Conservation (phyloP, 2,113 vertebrate species). For the Phrynosoma platyrhinos region DNA sequence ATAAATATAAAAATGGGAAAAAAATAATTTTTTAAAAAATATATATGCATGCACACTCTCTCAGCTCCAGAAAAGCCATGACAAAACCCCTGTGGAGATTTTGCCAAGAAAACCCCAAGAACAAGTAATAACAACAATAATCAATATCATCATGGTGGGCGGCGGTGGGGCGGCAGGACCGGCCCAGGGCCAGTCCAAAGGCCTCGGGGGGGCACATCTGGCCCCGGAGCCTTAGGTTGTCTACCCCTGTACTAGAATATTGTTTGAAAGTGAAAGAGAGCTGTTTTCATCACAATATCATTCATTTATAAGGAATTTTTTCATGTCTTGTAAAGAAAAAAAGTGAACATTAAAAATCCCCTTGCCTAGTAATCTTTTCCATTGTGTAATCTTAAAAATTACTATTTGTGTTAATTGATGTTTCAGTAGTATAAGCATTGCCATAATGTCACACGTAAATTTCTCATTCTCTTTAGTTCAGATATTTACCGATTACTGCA, state of each 20-base stretch:
- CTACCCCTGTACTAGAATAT: neutral
- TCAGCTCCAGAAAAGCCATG: no score
- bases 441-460: neutral
- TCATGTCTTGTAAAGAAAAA: neutral
- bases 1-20: no score
- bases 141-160: no score
- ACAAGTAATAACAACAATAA: no score
- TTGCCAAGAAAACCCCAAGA: no score
- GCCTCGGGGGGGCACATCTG: no score
- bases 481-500: slow-evolving; percentile 87
- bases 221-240: no score
- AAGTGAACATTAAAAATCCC: neutral
- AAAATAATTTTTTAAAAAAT: no score
- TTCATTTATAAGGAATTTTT: neutral
- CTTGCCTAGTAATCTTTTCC: neutral
- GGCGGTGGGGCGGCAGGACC: no score
- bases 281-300: neutral
- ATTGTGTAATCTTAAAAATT: neutral
- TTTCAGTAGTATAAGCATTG: neutral
- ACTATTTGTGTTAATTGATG: neutral
- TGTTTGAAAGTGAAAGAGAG: neutral
- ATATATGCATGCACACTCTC: no score
- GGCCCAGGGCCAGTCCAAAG: no score
- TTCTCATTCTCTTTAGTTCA: slow-evolving; percentile 75
- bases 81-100: no score